A percentile compares a stretch with the other conserved stretches of the same genome.
Conservation (phyloP, 53 echinoderm and acorn worm genomes). For the Mesocentrotus franciscanus region DNA sequence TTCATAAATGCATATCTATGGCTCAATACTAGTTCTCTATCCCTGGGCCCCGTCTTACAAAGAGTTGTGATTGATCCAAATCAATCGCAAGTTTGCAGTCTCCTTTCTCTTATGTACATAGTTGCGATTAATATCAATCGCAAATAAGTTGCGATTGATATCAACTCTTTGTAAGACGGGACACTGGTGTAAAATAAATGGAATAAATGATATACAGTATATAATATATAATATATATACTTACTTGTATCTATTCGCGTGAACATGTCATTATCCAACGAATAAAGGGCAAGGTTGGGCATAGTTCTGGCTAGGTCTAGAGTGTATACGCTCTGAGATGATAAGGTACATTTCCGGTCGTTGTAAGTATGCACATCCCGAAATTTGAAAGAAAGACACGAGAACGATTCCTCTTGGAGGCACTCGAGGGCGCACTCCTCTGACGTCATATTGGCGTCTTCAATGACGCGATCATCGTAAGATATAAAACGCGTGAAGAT, state of each 20-base stretch:
- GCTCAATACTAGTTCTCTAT: too few species aligned
- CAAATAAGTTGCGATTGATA: too few species aligned
- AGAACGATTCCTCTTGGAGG: slow-evolving; percentile 71
- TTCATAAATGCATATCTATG: too few species aligned
- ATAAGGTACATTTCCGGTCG: slow-evolving; percentile 76
- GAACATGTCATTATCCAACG: slow-evolving; percentile 58
- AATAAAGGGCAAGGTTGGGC: slow-evolving; percentile 62
- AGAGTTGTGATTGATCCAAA: too few species aligned
- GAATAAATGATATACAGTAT: too few species aligned
- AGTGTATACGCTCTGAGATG: slow-evolving; percentile 79
- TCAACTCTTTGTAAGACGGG: too few species aligned
- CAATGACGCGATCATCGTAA: slow-evolving; percentile 48
- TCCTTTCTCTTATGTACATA: too few species aligned
- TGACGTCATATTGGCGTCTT: slow-evolving; percentile 73
- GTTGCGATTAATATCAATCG: too few species aligned
- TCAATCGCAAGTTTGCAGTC: too few species aligned
- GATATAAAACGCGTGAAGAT: not conserved
- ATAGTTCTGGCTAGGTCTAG: slow-evolving; percentile 63
- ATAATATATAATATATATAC: too few species aligned
- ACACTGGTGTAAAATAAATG: too few species aligned
- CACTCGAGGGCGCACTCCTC: slow-evolving; percentile 83
- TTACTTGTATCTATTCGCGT: slow-evolving; percentile 85
- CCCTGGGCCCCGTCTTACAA: too few species aligned
- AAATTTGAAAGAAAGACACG: slow-evolving; percentile 83
- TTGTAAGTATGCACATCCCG: slow-evolving; percentile 76